Percentiles rank a stretch among this genome's conserved stretches.
Evolutionary conservation across 2,888 invertebrate species (phyloP).

Genomic region (Eupithecia subfuscata): DNA sequence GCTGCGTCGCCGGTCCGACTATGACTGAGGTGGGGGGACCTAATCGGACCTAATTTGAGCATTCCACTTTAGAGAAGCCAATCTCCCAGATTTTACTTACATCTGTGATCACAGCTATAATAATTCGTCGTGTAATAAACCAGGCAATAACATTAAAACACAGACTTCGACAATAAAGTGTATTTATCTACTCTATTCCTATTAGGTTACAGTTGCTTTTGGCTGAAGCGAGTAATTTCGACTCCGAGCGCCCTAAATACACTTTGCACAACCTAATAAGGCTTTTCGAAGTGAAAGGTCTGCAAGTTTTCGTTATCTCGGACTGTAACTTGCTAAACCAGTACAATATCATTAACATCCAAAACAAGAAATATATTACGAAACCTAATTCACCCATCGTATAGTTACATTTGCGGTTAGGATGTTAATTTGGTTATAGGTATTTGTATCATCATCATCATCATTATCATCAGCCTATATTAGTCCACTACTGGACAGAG

Average conservation of each 20-base stretch:
- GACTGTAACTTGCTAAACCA: neutral
- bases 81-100: too few relatives aligned
- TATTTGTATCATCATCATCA: too few relatives aligned
- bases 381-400: neutral
- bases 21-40: too few relatives aligned
- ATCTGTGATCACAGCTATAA: neutral
- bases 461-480: too few relatives aligned
- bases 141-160: neutral
- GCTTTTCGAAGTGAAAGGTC: neutral
- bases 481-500: too few relatives aligned
- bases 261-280: neutral
- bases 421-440: too few relatives aligned
- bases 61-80: too few relatives aligned
- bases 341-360: neutral
- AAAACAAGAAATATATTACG: neutral
- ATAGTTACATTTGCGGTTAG: too few relatives aligned
- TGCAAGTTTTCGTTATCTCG: conserved; percentile 1
- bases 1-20: too few relatives aligned
- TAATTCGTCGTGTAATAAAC: neutral
- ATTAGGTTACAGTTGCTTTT: neutral
- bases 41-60: too few relatives aligned
- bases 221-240: neutral
- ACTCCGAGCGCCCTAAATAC: neutral
- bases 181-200: neutral
- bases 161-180: neutral